phyloP scores from a whole-genome alignment of 2,888 invertebrate species.

The Pegoplata infirma region DNA sequence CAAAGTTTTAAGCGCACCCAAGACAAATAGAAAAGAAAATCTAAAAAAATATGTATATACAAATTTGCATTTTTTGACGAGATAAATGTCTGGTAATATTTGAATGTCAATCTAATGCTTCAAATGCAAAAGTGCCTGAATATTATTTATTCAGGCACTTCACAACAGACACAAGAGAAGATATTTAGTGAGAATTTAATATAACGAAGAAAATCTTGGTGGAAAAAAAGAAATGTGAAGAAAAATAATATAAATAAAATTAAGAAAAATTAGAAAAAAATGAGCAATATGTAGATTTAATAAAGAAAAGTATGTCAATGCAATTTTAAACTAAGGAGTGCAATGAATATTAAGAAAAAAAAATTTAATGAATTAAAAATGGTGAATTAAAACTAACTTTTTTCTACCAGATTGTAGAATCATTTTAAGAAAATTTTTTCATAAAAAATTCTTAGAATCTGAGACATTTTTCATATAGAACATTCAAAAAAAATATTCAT shows the following conservation, averaged over 20 bases:
- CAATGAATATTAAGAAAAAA: no score
- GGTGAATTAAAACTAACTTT: no score
- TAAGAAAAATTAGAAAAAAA: not conserved
- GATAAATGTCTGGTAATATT: conserved; percentile 65
- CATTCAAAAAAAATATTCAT: no score
- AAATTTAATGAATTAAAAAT: no score
- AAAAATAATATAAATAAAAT: no score
- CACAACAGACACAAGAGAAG: not conserved
- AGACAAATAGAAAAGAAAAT: not conserved
- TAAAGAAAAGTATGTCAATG: no score
- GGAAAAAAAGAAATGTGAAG: not conserved
- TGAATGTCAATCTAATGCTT: conserved; percentile 61
- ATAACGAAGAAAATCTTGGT: not conserved
- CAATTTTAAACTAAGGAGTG: no score
- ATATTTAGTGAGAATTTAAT: not conserved
- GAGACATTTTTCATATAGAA: no score
- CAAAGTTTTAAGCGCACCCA: conserved; percentile 10
- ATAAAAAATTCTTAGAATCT: no score
- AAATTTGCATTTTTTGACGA: conserved; percentile 65
- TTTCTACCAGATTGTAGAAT: no score
- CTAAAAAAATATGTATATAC: no score
- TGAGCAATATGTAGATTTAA: not conserved
- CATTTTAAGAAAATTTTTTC: no score
- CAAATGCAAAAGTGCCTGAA: not conserved
- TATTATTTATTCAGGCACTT: conserved; percentile 36